phyloP scores from a whole-genome alignment of 2,888 invertebrate species.

The Nyleta sp. region DNA sequence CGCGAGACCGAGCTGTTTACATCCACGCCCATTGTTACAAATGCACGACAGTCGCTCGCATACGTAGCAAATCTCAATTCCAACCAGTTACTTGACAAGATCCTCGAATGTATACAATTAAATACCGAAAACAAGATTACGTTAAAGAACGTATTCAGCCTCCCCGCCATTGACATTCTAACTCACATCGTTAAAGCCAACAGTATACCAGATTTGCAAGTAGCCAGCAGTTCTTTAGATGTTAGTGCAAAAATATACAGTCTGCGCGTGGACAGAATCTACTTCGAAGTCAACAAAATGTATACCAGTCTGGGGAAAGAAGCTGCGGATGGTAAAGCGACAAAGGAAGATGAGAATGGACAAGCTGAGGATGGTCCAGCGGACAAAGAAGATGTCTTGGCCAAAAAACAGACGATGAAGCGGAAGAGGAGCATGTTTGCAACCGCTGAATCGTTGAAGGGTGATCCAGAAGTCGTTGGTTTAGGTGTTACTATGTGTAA shows the following conservation, averaged over 20 bases:
- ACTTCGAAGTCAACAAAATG: conserved; percentile 91
- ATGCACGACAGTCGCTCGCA: conserved; percentile 71
- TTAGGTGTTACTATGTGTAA: conserved; percentile 61
- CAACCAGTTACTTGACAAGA: conserved; percentile 72
- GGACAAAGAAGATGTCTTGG: neutral
- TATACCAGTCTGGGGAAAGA: conserved; percentile 86
- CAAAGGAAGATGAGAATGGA: neutral
- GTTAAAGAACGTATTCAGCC: conserved; percentile 94
- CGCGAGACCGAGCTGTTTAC: conserved; percentile 30
- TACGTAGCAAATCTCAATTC: conserved; percentile 69
- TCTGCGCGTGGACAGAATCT: conserved; percentile 92
- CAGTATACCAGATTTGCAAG: conserved; percentile 88
- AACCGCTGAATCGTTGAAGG: conserved; percentile 68
- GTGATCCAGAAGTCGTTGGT: conserved; percentile 65
- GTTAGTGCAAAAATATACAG: conserved; percentile 96
- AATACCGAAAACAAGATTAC: conserved; percentile 87
- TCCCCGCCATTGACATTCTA: conserved; percentile 94
- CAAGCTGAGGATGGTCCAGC: neutral
- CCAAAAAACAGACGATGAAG: conserved; percentile 43
- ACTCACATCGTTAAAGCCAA: conserved; percentile 88
- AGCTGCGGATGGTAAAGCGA: neutral
- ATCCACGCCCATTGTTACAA: conserved; percentile 23
- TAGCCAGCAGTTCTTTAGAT: conserved; percentile 93
- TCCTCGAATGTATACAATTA: conserved; percentile 76
- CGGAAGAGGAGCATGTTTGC: conserved; percentile 67